Evolutionary conservation across 2,888 invertebrate species (phyloP), one percentile per base, ranked within the genome.

Genomic region (Diadegma fenestrale): DNA sequence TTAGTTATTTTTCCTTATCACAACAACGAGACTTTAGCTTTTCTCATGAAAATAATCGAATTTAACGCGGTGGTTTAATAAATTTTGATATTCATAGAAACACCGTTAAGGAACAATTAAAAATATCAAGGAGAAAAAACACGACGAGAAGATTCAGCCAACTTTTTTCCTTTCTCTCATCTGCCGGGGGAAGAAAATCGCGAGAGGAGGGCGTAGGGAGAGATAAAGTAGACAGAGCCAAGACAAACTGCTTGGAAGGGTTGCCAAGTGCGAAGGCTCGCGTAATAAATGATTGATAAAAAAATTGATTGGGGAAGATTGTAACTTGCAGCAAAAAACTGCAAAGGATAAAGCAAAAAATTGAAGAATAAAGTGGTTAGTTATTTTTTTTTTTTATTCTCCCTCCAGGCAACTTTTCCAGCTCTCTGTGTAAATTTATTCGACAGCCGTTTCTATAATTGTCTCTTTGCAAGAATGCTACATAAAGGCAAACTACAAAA

Each of bases 261-360:
- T 26, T 33, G 10, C 48, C 19, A 19, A 68, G 37, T n/a, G n/a
- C n/a, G 37, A 8, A 22, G 63, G 43, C 45, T 37, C 14, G 48
- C 76, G 76, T 58, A 58, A 54, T 58, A 58, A 54, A 80, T 84
- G 80, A 84, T 84, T 84, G 80, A 84, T 80, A 64, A 76, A 80
- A 71, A 45, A 76, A 66, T 66, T 76, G 71, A 84, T 80, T 80
- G 76, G n/a, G 58, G 51, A 48, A 72, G 58, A 76, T 80, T 69
- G 63, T 64, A 63, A 64, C 12, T 19, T 58, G 22, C 71, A 17
- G 64, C 63, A 37, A 80, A 80, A 71, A 71, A n/a, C n/a, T n/a
- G n/a, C n/a, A n/a, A n/a, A n/a, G n/a, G n/a, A n/a, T n/a, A n/a
- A n/a, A 17, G 64, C 63, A 37, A 80, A 80, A 71, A 71, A 54